These are phyloP conservation scores for Dusona sp. DNA, from an alignment of 2,888 invertebrate genomes.

Conservation along the genomic window DNA sequence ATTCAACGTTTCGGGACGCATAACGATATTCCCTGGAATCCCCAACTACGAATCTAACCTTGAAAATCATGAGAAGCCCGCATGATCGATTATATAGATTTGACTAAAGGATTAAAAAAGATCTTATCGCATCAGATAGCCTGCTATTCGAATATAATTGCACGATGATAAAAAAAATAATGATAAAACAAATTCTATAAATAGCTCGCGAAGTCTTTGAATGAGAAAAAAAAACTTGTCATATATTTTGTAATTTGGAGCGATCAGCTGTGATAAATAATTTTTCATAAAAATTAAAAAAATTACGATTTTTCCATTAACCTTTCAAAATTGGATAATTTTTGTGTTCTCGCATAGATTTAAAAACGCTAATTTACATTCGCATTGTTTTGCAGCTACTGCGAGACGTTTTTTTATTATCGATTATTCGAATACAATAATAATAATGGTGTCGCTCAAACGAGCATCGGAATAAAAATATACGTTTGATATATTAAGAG, in stretches of 20 bases:
- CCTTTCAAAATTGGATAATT: background rate
- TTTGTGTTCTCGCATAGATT: background rate
- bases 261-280: background rate
- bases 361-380: background rate
- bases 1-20: background rate
- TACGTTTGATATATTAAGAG: background rate
- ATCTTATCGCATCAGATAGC: constrained; percentile 22
- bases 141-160: constrained; percentile 7
- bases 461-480: background rate
- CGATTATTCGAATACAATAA: background rate
- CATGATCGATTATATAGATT: constrained; percentile 34
- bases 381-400: background rate
- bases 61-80: constrained; percentile 27
- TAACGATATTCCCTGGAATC: background rate
- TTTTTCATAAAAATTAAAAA: background rate
- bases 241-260: background rate
- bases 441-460: background rate
- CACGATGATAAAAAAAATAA: background rate
- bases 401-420: background rate
- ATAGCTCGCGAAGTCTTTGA: background rate
- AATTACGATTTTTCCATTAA: too few relatives aligned
- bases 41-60: constrained; percentile 2
- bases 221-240: background rate
- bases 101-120: background rate
- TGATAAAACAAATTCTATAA: background rate